Evolutionary conservation across 2,113 vertebrate species (phyloP).

Genomic region (Pardalotus punctatus): DNA sequence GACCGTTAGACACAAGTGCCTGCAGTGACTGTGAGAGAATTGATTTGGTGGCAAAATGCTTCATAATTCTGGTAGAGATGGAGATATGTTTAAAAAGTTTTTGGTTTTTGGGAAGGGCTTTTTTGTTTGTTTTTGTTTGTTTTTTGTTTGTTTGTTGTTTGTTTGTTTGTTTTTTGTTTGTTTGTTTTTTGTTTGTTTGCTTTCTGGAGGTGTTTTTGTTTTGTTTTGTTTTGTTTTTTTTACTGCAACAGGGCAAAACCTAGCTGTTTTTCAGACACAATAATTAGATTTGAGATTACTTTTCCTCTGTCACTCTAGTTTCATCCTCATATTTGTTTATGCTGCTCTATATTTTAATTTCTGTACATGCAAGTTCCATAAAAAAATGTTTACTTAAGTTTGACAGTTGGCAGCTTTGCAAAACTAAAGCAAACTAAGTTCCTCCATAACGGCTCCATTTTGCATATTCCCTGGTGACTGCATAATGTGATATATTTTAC

Average conservation of each 20-base stretch:
- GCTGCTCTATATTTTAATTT: slow-evolving; percentile 12
- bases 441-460: slow-evolving; percentile 22
- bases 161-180: too few relatives aligned
- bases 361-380: background rate
- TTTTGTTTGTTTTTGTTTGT: too few relatives aligned
- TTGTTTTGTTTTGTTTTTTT: too few relatives aligned
- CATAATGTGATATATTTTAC: slow-evolving; percentile 34
- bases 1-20: accelerated
- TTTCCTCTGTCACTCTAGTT: background rate
- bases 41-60: background rate
- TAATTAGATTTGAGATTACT: background rate
- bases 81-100: background rate
- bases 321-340: background rate
- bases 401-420: slow-evolving; percentile 17
- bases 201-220: too few relatives aligned
- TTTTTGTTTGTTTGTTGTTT: too few relatives aligned
- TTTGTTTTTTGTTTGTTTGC: too few relatives aligned
- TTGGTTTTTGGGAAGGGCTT: too few relatives aligned
- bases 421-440: slow-evolving; percentile 7
- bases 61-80: background rate
- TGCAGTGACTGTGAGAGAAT: background rate
- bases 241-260: accelerated
- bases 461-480: slow-evolving; percentile 17
- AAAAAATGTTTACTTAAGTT: slow-evolving; percentile 16
- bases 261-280: background rate